Percentiles rank a stretch among this genome's conserved stretches.
These are phyloP conservation scores for Platycercus adscitus DNA, from an alignment of 2,113 vertebrate genomes.

Conservation along the genomic window DNA sequence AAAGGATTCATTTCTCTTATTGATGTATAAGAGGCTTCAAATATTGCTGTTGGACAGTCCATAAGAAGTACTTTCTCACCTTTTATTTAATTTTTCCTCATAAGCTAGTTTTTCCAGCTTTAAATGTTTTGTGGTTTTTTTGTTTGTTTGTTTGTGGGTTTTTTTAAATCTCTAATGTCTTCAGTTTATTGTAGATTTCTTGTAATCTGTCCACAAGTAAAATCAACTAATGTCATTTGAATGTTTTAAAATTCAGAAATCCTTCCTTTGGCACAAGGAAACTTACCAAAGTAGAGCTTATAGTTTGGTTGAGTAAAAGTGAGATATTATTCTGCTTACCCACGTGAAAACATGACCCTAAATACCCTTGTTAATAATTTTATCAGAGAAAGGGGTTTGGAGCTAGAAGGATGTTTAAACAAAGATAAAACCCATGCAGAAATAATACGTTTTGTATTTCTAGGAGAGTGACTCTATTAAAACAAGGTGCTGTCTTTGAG, in stretches of 20 bases:
- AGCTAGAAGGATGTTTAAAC: not conserved
- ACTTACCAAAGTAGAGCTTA: not conserved
- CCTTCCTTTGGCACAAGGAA: not conserved
- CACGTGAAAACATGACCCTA: not conserved
- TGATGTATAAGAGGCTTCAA: conserved; percentile 43
- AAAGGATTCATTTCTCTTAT: conserved; percentile 36
- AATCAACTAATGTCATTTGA: not conserved
- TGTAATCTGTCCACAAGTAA: not conserved
- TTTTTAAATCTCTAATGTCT: not conserved
- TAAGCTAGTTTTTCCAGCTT: not conserved
- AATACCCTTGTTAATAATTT: not conserved
- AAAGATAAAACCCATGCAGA: not conserved
- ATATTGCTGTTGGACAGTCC: not conserved
- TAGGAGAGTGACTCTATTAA: not conserved
- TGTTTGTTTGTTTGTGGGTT: not conserved
- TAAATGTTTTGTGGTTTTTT: not conserved
- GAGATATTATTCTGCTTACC: not conserved
- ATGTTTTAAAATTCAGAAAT: not conserved
- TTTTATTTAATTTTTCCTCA: conserved; percentile 15
- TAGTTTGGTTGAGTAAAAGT: not conserved
- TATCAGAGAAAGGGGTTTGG: not conserved
- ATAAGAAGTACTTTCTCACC: not conserved
- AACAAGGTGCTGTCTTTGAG: not conserved
- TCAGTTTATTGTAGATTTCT: not conserved
- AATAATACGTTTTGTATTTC: not conserved